Evolutionary conservation across 2,888 invertebrate species (phyloP).

Genomic region (Crematogaster levior): DNA sequence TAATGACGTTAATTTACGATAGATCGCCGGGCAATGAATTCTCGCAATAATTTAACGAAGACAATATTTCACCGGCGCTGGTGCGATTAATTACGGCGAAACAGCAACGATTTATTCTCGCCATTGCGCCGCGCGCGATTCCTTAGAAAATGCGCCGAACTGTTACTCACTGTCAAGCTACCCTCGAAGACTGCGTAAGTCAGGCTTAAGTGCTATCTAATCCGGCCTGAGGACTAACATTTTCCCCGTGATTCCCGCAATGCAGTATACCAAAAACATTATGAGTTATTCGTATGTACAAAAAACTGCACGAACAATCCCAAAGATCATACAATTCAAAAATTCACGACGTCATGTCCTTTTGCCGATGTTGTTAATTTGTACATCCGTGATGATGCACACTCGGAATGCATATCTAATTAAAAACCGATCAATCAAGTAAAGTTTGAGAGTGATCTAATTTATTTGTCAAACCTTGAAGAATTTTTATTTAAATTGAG

Average conservation of each 20-base stretch:
- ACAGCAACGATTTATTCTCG: conserved; percentile 51
- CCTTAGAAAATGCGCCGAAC: conserved; percentile 51
- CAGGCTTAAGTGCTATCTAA: conserved; percentile 54
- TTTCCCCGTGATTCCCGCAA: conserved; percentile 33
- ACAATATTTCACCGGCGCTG: conserved; percentile 45
- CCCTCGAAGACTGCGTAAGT: conserved; percentile 30
- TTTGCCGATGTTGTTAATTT: too few relatives aligned
- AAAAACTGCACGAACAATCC: too few relatives aligned
- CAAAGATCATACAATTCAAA: neutral
- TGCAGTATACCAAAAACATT: conserved; percentile 25
- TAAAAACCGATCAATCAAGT: too few relatives aligned
- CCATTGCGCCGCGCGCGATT: conserved; percentile 43
- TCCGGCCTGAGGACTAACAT: conserved; percentile 20
- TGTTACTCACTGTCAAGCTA: conserved; percentile 49
- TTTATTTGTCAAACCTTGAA: too few relatives aligned
- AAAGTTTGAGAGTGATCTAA: too few relatives aligned
- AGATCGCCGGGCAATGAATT: conserved; percentile 43
- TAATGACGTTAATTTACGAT: conserved; percentile 50
- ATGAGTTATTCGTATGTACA: neutral
- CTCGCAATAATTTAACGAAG: conserved; percentile 46
- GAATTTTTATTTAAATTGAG: too few relatives aligned
- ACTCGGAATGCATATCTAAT: too few relatives aligned
- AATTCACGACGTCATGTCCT: neutral
- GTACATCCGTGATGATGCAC: too few relatives aligned
- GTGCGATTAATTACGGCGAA: conserved; percentile 52